Conservation (phyloP, 2,113 vertebrate genomes). For the Haliaeetus leucogaster region DNA sequence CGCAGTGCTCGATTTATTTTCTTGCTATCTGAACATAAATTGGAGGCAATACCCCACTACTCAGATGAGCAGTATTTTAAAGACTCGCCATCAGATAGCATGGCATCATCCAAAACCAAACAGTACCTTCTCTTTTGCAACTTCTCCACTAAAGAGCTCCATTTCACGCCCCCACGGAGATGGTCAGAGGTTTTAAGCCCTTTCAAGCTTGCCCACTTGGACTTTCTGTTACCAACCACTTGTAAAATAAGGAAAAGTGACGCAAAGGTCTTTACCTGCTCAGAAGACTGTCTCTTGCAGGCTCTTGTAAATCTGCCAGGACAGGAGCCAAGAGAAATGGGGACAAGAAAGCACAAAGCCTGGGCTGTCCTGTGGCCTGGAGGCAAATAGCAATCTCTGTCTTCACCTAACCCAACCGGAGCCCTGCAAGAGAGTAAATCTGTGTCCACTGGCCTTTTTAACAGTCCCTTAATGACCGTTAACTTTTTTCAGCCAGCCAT, state of each 20-base stretch:
- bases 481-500: constrained; percentile 71
- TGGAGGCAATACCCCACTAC: not conserved
- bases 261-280: constrained; percentile 40
- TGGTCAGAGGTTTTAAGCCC: not conserved
- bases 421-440: constrained; percentile 39
- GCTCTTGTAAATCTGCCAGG: constrained; percentile 11
- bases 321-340: constrained; percentile 8
- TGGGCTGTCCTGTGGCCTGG: constrained; percentile 4
- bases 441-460: constrained; percentile 60
- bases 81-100: not conserved
- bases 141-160: not conserved
- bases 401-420: constrained; percentile 45
- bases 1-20: not conserved
- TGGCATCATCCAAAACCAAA: not conserved
- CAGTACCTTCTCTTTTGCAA: not conserved
- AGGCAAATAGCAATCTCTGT: constrained; percentile 29
- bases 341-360: not conserved
- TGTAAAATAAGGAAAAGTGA: not conserved
- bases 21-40: not conserved
- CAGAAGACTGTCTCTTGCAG: not conserved
- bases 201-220: not conserved
- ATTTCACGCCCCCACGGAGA: not conserved
- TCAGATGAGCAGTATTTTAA: not conserved
- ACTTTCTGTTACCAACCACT: not conserved
- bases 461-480: constrained; percentile 68